phyloP scores from a whole-genome alignment of 2,113 vertebrate species.

The Chinchilla lanigera region DNA sequence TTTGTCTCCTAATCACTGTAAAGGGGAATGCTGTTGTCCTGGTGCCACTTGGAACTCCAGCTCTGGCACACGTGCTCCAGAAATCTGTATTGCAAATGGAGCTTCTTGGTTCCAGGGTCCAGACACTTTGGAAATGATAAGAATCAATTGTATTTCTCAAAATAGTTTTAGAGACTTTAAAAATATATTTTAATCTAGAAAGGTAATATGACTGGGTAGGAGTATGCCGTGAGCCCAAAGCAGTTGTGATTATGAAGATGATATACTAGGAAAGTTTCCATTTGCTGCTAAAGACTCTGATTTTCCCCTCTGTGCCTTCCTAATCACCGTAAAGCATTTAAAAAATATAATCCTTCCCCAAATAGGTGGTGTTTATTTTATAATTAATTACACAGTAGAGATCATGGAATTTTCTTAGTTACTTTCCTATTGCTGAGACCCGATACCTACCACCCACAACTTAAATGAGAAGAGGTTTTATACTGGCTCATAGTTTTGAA shows the following conservation, averaged over 20 bases:
- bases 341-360: background rate
- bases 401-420: background rate
- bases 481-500: background rate
- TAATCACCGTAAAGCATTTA: background rate
- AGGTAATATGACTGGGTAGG: background rate
- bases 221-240: background rate
- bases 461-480: background rate
- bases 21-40: conserved; percentile 32
- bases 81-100: conserved; percentile 51
- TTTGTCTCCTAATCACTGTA: conserved; percentile 65
- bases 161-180: background rate
- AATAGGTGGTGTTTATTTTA: background rate
- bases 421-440: background rate
- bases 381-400: background rate
- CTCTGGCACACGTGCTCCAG: background rate
- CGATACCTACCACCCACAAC: background rate
- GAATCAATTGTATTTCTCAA: background rate
- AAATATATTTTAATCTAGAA: background rate
- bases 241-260: background rate
- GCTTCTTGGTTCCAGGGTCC: background rate
- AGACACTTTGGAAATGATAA: background rate
- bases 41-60: conserved; percentile 46
- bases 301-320: background rate
- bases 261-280: background rate
- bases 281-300: background rate